Base-by-base conservation (phyloP, 2,113 vertebrate genomes). In the Propithecus coquereli region DNA sequence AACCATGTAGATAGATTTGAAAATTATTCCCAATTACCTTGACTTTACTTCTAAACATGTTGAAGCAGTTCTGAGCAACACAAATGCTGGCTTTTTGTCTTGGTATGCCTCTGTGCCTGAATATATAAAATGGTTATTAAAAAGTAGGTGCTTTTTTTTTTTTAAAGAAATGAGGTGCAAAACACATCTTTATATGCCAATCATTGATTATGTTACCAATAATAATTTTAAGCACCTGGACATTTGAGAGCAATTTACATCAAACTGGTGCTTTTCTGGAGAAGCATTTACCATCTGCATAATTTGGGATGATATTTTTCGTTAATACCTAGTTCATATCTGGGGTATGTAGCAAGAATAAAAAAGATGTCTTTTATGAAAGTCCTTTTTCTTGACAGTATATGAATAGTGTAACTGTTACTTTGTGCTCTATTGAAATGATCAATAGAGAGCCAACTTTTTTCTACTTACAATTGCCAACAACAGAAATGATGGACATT, bases 401-500 rank as follows among this genome's bases (percentile, higher is more conserved):
- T 43, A 20, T 47, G 27, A 96, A 84, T 73, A 92, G 40, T 43
- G 6, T 73, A 90, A 93, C 50, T 43, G 84, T 57, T 43, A 91
- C 40, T 83, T 90, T 4, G 0, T 34, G 20, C 79, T 50, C 0
- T 79, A 0, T 85, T 95, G 37, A 94, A 93, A 89, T 68, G 68
- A 94, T 89, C 96, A 94, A 30, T 57, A 97, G 18, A 92, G 0
- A 8, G 25, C 3, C 7, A 92, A 90, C 10, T 43, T 74, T 91
- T 47, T 90, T 54, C 52, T 92, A 5, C 34, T 96, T 97, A 20
- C 73, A 97, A 92, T 50, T 94, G 61, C 45, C 71, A 96, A 82
- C 10, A 92, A 83, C 7, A 94, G 20, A 90, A 90, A 79, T 89
- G 18, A 91, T 59, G 47, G 50, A 50, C 1, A 11, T 91, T 90